These are phyloP conservation scores for Zaprionus lachaisei DNA, from an alignment of 1,140 invertebrate species.

Conservation along the genomic window DNA sequence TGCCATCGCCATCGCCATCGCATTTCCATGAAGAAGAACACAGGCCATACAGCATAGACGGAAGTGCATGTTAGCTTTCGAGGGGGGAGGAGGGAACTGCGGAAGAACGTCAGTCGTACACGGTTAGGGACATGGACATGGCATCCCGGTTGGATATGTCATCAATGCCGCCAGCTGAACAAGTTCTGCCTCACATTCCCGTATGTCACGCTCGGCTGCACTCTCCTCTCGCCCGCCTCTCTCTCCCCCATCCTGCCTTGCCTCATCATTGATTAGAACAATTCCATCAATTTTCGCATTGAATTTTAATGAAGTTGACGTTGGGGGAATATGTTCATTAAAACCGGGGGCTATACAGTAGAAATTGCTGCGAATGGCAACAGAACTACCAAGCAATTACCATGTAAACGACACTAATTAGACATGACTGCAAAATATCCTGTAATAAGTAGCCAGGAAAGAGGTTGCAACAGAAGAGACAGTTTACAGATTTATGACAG, in stretches of 20 bases:
- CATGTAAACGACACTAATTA: constrained; percentile 1
- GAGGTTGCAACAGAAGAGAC: too few species aligned
- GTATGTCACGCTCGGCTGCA: constrained; percentile 1
- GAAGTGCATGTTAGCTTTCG: not conserved
- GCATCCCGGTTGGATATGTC: constrained; percentile 24
- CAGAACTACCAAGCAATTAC: constrained; percentile 28
- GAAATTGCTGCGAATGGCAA: constrained; percentile 45
- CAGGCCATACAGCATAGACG: constrained; percentile 2
- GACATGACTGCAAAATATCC: not conserved
- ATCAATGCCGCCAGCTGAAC: constrained; percentile 37
- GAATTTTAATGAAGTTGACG: constrained; percentile 77
- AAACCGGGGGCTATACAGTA: constrained; percentile 41
- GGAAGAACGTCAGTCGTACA: not conserved
- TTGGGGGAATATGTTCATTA: constrained; percentile 72
- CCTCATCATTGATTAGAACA: constrained; percentile 63
- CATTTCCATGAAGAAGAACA: constrained; percentile 13
- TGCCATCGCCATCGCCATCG: constrained; percentile 19
- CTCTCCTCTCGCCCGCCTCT: too few species aligned
- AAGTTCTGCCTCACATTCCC: constrained; percentile 14
- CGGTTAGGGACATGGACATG: constrained; percentile 8
- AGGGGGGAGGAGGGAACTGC: too few species aligned
- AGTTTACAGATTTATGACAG: too few species aligned
- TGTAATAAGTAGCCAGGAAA: not conserved
- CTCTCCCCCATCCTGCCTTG: not conserved
- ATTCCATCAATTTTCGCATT: constrained; percentile 56